phyloP scores from a whole-genome alignment of 1,140 invertebrate genomes.

The Platyura marginata region DNA sequence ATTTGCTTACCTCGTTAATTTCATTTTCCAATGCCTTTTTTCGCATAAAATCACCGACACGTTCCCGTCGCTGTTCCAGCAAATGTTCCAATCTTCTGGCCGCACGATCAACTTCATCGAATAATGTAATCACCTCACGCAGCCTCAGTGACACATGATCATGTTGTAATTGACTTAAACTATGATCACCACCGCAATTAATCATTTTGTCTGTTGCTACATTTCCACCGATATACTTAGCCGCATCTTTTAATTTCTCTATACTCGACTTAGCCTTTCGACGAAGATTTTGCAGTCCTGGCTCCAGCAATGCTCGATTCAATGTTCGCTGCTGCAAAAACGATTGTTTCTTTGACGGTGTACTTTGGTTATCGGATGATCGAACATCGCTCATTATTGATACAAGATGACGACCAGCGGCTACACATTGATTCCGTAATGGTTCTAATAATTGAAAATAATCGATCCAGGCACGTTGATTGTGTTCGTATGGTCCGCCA shows the following conservation, averaged over 20 bases:
- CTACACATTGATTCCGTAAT: constrained; percentile 27
- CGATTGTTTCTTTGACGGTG: constrained; percentile 28
- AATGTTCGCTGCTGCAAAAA: constrained; percentile 30
- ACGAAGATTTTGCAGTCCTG: constrained; percentile 28
- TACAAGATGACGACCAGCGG: constrained; percentile 28
- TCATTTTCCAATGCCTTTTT: constrained; percentile 33
- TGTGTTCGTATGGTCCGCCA: constrained; percentile 29
- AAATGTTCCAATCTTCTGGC: constrained; percentile 31
- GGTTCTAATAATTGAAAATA: constrained; percentile 39
- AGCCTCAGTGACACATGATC: constrained; percentile 15
- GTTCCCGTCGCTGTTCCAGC: constrained; percentile 30
- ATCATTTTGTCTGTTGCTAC: not conserved
- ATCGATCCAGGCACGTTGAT: constrained; percentile 39
- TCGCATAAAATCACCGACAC: constrained; percentile 29
- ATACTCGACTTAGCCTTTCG: constrained; percentile 28
- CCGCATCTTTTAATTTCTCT: constrained; percentile 27
- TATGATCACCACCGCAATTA: not conserved
- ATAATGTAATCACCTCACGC: constrained; percentile 27
- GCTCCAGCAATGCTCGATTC: constrained; percentile 29
- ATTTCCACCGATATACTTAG: constrained; percentile 7
- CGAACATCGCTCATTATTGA: constrained; percentile 30
- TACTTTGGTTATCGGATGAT: constrained; percentile 23
- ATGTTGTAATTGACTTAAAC: constrained; percentile 3
- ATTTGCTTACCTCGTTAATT: constrained; percentile 30
- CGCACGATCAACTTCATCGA: constrained; percentile 31